Conservation (phyloP, 2,797 vertebrate genomes). For the Poeciliopsis paucimaculata region DNA sequence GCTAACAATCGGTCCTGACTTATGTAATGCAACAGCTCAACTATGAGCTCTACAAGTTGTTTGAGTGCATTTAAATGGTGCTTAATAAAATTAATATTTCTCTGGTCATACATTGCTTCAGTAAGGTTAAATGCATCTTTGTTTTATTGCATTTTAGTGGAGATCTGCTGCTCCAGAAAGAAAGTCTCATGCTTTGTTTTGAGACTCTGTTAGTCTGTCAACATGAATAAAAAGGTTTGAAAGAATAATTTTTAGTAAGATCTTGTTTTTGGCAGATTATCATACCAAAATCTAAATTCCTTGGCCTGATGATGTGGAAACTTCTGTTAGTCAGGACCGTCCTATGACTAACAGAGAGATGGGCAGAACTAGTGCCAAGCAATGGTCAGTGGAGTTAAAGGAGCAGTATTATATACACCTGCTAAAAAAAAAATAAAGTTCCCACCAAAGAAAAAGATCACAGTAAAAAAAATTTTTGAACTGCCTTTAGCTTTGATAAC, state of each 20-base stretch:
- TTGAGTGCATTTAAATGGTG: not conserved
- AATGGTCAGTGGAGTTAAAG: no score
- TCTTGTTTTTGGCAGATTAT: not conserved
- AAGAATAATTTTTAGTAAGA: not conserved
- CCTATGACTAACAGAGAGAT: no score
- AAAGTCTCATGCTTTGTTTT: not conserved
- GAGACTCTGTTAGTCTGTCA: not conserved
- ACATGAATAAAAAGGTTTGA: not conserved
- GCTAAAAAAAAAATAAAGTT: no score
- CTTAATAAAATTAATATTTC: not conserved
- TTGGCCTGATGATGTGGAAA: not conserved
- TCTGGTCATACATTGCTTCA: not conserved
- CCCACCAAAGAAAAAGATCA: no score
- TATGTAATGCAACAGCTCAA: no score
- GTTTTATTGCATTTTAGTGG: not conserved
- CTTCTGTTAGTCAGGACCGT: not conserved
- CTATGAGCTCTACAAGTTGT: not conserved
- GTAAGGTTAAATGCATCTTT: not conserved
- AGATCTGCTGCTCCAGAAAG: not conserved
- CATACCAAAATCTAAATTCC: not conserved
- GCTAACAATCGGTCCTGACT: no score
- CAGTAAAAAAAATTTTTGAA: no score
- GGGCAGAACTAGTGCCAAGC: no score
- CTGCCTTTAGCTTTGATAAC: no score
- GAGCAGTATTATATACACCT: no score